These are phyloP conservation scores for Tipula unca DNA, from an alignment of 2,888 invertebrate genomes.

Conservation along the genomic window DNA sequence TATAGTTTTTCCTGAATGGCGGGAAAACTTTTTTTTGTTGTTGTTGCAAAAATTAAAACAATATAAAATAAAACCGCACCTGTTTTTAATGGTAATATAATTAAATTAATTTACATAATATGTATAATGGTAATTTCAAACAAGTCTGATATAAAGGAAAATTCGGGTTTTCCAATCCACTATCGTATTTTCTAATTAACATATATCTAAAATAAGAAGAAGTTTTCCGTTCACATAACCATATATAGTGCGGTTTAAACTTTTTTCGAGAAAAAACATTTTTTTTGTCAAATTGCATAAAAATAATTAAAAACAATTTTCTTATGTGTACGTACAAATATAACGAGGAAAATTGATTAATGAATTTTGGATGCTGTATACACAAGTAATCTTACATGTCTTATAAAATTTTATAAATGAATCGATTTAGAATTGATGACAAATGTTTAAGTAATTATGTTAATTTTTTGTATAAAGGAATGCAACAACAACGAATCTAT, in stretches of 20 bases:
- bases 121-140: neutral
- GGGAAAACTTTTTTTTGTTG: neutral
- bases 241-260: neutral
- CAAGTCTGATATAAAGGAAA: neutral
- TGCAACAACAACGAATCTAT: neutral
- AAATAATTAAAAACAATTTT: neutral
- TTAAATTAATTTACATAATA: conserved; percentile 2
- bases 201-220: neutral
- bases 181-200: neutral
- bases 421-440: neutral
- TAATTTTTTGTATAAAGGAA: neutral
- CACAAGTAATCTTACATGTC: neutral
- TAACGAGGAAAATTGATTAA: neutral
- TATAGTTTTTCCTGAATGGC: neutral
- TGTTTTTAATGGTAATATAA: neutral
- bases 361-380: neutral
- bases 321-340: neutral
- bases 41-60: neutral
- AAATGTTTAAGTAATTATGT: conserved; percentile 8
- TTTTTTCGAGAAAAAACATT: neutral
- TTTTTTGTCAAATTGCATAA: neutral
- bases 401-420: neutral
- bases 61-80: neutral
- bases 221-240: neutral
- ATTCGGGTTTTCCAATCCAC: neutral